Evolutionary conservation across 2,797 vertebrate genomes (phyloP).

Genomic region (Gymnoscopelus braueri): DNA sequence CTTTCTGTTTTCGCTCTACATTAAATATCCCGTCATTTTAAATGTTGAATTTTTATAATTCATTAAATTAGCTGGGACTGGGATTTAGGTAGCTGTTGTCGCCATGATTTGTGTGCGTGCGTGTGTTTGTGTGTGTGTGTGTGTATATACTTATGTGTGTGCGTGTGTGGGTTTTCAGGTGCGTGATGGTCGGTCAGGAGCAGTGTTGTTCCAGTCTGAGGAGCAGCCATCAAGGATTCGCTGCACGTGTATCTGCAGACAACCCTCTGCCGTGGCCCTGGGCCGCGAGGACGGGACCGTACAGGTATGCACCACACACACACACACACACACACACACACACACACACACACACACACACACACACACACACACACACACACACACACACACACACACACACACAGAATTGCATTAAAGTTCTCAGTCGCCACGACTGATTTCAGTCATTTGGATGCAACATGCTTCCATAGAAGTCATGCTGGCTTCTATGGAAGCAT

Average conservation of each 20-base stretch:
- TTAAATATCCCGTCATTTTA: too few species aligned
- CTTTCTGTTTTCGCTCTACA: too few species aligned
- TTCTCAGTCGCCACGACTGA: too few species aligned
- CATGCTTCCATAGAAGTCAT: too few species aligned
- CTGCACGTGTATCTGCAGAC: constrained; percentile 85
- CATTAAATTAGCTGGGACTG: too few species aligned
- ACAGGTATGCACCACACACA: constrained; percentile 73
- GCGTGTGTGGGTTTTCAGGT: constrained; percentile 75
- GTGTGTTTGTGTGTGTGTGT: neutral
- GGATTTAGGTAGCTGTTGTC: too few species aligned
- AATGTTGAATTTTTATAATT: too few species aligned
- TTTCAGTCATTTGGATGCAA: too few species aligned
- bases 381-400: neutral
- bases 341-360: neutral
- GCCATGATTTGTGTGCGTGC: neutral
- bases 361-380: neutral
- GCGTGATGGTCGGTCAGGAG: constrained; percentile 82
- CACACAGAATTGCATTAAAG: neutral
- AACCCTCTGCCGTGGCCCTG: constrained; percentile 78
- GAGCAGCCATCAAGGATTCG: constrained; percentile 82
- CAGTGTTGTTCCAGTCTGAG: constrained; percentile 81
- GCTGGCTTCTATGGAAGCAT: too few species aligned
- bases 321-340: constrained; percentile 1
- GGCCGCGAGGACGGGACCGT: constrained; percentile 85
- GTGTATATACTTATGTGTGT: constrained; percentile 2